These are phyloP conservation scores for Caenorhabditis macrosperma DNA, from an alignment of 2,888 invertebrate genomes.

Conservation along the genomic window DNA sequence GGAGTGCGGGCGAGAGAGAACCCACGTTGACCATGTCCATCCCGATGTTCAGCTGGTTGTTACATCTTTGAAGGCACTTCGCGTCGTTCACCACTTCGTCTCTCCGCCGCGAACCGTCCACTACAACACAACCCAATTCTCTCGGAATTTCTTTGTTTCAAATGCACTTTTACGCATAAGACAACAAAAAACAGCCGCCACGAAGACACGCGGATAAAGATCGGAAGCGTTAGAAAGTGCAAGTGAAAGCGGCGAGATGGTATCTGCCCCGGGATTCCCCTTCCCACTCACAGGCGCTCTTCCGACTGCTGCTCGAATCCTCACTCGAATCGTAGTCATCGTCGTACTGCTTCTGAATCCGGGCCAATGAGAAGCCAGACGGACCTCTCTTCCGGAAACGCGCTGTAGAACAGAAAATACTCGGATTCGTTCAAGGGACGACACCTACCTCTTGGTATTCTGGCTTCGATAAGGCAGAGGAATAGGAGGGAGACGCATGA, in stretches of 20 bases:
- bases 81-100: constrained; percentile 75
- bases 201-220: constrained; percentile 3
- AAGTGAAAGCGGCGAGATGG: constrained; percentile 34
- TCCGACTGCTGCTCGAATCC: constrained; percentile 29
- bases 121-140: constrained; percentile 36
- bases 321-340: constrained; percentile 60
- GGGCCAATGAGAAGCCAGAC: constrained; percentile 66
- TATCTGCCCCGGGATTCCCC: not conserved
- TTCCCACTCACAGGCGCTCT: constrained; percentile 38
- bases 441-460: constrained; percentile 34
- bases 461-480: constrained; percentile 1
- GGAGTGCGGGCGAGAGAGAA: not conserved
- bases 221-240: constrained; percentile 35
- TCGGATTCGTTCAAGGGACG: not conserved
- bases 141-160: constrained; percentile 19
- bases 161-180: constrained; percentile 20
- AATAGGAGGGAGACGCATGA: not conserved
- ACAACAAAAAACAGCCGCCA: constrained; percentile 48
- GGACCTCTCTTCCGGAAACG: constrained; percentile 62
- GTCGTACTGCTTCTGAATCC: constrained; percentile 65
- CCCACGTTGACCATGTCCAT: constrained; percentile 80
- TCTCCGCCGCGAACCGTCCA: constrained; percentile 60
- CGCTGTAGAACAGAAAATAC: constrained; percentile 15
- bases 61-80: constrained; percentile 76
- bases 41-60: constrained; percentile 75